Base-by-base conservation (phyloP, 2,797 vertebrate genomes). In the Aulostomus chinensis region DNA sequence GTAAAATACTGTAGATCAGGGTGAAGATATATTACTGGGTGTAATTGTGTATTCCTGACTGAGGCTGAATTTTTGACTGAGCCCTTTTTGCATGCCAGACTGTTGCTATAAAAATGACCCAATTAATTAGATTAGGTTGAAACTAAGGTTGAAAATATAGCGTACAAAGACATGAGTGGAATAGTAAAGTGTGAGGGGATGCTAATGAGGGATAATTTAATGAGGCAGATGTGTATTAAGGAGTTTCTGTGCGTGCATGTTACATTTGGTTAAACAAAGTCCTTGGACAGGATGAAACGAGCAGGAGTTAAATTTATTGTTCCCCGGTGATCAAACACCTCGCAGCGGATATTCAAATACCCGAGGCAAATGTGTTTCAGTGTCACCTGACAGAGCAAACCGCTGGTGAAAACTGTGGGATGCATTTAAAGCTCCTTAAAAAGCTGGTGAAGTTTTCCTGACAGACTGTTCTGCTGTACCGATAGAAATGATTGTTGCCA, bases 51-150 rank as follows among this genome's bases (percentile, higher is more conserved):
- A 80, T 84, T 78, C 69, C 62, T 69, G 76, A 81, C 67, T 65
- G 32, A 21, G 4, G 46, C 61, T 58, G 64, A 66, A 66, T 80
- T 80, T 54, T 67, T 8, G n/a, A 55, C 67, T 65, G 40, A 55
- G 68, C 61, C 63, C 64, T 66, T 81, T 82, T 70, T 71, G 69
- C 58, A 73, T 76, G 66, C 48, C 45, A 38, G 68, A 48, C 66
- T 58, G 73, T 67, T 75, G 58, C 63, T 64, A 37, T 57, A 70
- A 82, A 78, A 81, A 75, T 80, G 34, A 81, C 76, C 74, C 68
- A 85, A 78, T 85, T 86, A 73, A 83, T 83, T 77, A 77, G 81
- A 86, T 84, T 81, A 83, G 71, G 68, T n/a, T n/a, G n/a, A 81
- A 83, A 77, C 61, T 35, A 46, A 57, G 62, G 73, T 85, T 81